Evolutionary conservation across 2,113 vertebrate species (phyloP).

Genomic region (Sapayoa aenigma): DNA sequence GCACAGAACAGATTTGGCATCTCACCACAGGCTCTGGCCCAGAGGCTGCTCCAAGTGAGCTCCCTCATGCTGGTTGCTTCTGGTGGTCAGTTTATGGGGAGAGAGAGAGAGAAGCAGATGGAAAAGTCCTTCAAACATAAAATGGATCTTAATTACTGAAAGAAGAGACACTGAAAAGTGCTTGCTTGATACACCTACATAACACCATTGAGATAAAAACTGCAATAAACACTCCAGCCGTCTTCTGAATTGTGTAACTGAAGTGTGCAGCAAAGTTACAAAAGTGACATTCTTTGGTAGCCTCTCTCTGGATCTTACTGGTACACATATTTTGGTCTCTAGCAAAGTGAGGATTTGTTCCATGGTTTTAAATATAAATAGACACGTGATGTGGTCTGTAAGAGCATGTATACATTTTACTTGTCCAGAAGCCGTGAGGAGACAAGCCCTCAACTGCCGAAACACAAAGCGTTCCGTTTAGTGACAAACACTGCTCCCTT

Average conservation of each 20-base stretch:
- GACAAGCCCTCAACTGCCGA: neutral
- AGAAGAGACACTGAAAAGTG: neutral
- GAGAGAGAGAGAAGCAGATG: neutral
- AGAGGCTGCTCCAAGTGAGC: neutral
- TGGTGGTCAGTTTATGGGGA: neutral
- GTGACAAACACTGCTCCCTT: neutral
- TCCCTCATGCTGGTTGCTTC: neutral
- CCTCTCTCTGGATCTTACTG: neutral
- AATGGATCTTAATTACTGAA: neutral
- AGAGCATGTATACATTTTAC: neutral
- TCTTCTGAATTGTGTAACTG: neutral
- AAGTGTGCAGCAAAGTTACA: rapidly evolving
- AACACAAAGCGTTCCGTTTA: neutral
- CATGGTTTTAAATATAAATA: neutral
- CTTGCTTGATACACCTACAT: neutral
- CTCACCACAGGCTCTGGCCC: neutral
- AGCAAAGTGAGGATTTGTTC: neutral
- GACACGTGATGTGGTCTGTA: neutral
- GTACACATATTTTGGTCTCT: neutral
- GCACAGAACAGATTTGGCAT: neutral
- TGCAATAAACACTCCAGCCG: neutral
- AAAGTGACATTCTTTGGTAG: rapidly evolving
- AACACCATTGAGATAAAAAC: neutral
- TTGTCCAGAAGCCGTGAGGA: neutral
- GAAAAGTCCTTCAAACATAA: neutral